Conservation (phyloP, 1,140 invertebrate species). For the Heliconius himera region DNA sequence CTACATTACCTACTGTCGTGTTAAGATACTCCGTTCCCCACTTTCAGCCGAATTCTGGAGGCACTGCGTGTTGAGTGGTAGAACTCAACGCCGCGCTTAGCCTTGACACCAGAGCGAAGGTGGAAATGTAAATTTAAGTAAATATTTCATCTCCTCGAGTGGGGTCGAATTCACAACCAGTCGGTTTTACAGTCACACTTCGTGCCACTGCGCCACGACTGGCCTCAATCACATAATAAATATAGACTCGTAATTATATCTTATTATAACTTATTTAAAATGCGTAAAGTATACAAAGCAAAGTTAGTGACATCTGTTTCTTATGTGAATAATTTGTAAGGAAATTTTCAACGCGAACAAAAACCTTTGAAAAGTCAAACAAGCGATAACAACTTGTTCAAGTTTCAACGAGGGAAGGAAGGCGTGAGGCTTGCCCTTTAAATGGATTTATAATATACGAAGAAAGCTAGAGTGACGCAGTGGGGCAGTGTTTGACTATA, state of each 20-base stretch:
- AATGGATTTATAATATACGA: background rate
- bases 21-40: no score
- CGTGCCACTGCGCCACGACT: no score
- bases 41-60: no score
- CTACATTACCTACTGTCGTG: no score
- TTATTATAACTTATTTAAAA: background rate
- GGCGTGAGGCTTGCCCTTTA: background rate
- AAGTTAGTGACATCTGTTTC: background rate
- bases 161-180: no score
- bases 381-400: constrained; percentile 7
- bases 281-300: background rate
- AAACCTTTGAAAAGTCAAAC: constrained; percentile 15
- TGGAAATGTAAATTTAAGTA: no score
- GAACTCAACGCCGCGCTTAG: no score
- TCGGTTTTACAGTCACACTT: no score
- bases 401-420: background rate
- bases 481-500: background rate
- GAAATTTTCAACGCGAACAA: background rate
- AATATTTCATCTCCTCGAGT: no score
- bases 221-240: background rate
- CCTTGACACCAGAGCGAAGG: no score
- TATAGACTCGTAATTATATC: background rate
- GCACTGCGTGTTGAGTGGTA: no score
- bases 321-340: constrained; percentile 7
- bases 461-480: background rate